Percentiles rank a stretch among this genome's conserved stretches.
Conservation (phyloP, 2,888 invertebrate genomes). For the Ceratothoa steindachneri region DNA sequence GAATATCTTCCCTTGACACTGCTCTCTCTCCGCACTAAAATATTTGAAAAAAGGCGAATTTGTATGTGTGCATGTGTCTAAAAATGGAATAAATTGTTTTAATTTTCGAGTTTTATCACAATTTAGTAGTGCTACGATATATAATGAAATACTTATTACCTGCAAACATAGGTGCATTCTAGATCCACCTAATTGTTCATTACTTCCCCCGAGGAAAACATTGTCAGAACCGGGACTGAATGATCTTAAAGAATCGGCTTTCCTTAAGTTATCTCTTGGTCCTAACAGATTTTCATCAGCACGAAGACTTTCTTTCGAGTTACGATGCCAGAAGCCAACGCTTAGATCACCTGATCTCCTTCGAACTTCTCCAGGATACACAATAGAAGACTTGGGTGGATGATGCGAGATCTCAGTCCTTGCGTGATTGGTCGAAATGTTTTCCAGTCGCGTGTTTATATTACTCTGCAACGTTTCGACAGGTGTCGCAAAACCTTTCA, state of each 20-base stretch:
- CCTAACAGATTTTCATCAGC: not conserved
- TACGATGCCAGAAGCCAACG: constrained; percentile 7
- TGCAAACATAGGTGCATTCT: not conserved
- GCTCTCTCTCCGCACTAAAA: constrained; percentile 44
- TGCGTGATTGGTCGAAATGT: not conserved
- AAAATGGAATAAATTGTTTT: not conserved
- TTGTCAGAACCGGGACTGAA: constrained; percentile 86
- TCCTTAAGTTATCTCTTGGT: constrained; percentile 51
- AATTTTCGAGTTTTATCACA: not conserved
- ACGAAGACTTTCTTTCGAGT: not conserved
- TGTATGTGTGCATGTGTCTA: too few species aligned
- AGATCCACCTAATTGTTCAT: constrained; percentile 52
- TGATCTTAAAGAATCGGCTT: constrained; percentile 80
- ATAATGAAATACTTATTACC: not conserved
- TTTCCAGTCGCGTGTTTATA: not conserved
- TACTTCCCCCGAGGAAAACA: constrained; percentile 66
- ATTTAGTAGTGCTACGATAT: too few species aligned
- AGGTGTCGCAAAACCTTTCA: not conserved
- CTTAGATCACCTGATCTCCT: not conserved
- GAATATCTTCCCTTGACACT: constrained; percentile 38
- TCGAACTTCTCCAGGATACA: not conserved
- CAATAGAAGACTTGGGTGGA: not conserved
- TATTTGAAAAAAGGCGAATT: not conserved
- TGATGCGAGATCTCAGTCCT: not conserved
- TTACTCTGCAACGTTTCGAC: not conserved